Base-by-base conservation (phyloP, 2,113 vertebrate species). In the Strix uralensis region DNA sequence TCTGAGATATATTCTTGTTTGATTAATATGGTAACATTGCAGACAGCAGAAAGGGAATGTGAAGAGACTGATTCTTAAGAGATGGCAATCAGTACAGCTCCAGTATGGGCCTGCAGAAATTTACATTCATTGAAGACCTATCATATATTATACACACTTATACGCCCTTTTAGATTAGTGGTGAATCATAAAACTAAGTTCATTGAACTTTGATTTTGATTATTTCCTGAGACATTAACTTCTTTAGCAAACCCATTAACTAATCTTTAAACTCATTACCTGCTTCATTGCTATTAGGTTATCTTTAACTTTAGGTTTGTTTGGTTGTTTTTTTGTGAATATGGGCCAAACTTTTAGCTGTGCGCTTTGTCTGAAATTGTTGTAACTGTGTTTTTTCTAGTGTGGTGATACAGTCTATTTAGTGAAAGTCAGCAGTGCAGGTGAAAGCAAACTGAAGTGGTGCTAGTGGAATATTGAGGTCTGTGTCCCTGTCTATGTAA, bases 201-300 rank as follows among this genome's bases (percentile, higher is more conserved):
- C 46, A 80, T 8, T 94, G 94, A 96, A 95, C 93, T 84, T 66
- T 62, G 82, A 34, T 92, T 96, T 93, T 88, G 19, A 36, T 83
- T 84, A 88, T 83, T 71, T 74, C 49, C 62, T 87, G 47, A 94
- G 82, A 57, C 70, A 92, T 95, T 63, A 72, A 84, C 95, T 92
- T 55, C 75, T 84, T 94, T 90, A 81, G 49, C 77, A 90, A 97
- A 94, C 51, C 46, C 34, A 51, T 94, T 69, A 86, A 77, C 57
- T 85, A 22, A 84, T 78, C 57, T 92, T 75, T 86, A 55, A 73
- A 74, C 72, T 86, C 77, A 83, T 83, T 65, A 80, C 54, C 47
- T 83, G 57, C 87, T 77, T 73, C 80, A 57, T 32, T 72, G 32
- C 67, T 72, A 8, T 70, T 81, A 44, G 57, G 55, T 27, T 82